Base-by-base conservation (phyloP, 2,888 invertebrate species). In the Latrodectus elegans region DNA sequence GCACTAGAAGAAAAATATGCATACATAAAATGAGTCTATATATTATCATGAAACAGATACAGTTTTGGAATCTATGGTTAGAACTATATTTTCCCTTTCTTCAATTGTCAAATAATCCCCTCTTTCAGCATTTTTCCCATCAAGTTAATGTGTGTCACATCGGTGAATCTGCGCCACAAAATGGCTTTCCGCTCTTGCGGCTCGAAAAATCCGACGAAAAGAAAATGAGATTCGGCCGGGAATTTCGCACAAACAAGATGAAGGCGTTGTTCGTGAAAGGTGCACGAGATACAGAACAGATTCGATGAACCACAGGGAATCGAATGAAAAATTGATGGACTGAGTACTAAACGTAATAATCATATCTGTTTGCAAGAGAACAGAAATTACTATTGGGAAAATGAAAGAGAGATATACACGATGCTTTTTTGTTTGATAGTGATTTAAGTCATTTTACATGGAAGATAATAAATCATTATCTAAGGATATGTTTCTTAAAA, bases 291-390 rank as follows among this genome's bases (percentile, higher is more conserved):
- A 12, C 68, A 67, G 77, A 51, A 65, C 38, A 76, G 15, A 76
- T 60, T 64, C 65, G 76, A 51, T 64, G 76, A 76, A 76, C 76
- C 76, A 17, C 76, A 65, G 77, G 77, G 68, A 68, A 77, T 68
- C 68, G 77, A 77, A 77, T 77, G 77, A 77, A 68, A 67, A 77
- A 77, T 77, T 68, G 77, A 77, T 77, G 52, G 9, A 17, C n/a
- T 51, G 6, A 22, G 68, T 53, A 68, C 53, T 68, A 68, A 77
- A 51, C 77, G 68, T 26, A 77, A 77, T 77, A 77, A 68, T 77
- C 68, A 77, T 77, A 77, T 77, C 77, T 68, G 68, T 77, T 77
- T 68, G 38, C 68, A 15, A 51, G 52, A 68, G 53, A 26, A 77
- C 67, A 77, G 68, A 68, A 77, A 77, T 77, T 51, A 77, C 77